phyloP scores from a whole-genome alignment of 2,888 invertebrate genomes.

The Thymelicus lineola region DNA sequence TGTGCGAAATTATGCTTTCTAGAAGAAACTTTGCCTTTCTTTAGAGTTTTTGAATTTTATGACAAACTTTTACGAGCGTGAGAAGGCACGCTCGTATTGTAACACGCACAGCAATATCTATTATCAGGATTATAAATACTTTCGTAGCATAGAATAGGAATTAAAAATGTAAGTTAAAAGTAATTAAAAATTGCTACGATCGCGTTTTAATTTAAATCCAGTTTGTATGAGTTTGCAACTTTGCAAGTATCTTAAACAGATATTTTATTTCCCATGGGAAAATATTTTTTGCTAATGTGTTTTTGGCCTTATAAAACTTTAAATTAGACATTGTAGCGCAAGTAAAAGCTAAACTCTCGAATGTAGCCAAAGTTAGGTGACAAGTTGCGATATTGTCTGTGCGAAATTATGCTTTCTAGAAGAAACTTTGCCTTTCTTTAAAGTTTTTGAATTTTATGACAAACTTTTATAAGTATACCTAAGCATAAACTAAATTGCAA shows the following conservation, averaged over 20 bases:
- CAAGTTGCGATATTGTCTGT: neutral
- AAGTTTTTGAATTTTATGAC: neutral
- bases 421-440: neutral
- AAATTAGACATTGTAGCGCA: neutral
- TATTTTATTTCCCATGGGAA: too few relatives aligned
- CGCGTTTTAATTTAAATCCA: too few relatives aligned
- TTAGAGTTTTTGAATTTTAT: neutral
- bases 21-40: neutral
- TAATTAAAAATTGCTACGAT: too few relatives aligned
- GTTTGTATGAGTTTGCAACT: too few relatives aligned
- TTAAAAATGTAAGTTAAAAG: too few relatives aligned
- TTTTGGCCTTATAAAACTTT: neutral
- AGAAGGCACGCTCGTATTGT: too few relatives aligned
- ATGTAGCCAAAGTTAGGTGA: neutral
- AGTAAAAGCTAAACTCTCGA: neutral
- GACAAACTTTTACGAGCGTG: too few relatives aligned
- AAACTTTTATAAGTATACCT: too few relatives aligned
- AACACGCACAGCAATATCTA: neutral
- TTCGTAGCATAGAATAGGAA: too few relatives aligned
- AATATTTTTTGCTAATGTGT: neutral
- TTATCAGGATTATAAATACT: too few relatives aligned
- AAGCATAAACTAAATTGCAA: too few relatives aligned
- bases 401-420: neutral
- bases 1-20: neutral
- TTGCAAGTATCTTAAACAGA: too few relatives aligned